Percentiles rank a stretch among this genome's conserved stretches.
These are phyloP conservation scores for Drosophila pectinifera DNA, from an alignment of 1,140 invertebrate species.

Conservation along the genomic window DNA sequence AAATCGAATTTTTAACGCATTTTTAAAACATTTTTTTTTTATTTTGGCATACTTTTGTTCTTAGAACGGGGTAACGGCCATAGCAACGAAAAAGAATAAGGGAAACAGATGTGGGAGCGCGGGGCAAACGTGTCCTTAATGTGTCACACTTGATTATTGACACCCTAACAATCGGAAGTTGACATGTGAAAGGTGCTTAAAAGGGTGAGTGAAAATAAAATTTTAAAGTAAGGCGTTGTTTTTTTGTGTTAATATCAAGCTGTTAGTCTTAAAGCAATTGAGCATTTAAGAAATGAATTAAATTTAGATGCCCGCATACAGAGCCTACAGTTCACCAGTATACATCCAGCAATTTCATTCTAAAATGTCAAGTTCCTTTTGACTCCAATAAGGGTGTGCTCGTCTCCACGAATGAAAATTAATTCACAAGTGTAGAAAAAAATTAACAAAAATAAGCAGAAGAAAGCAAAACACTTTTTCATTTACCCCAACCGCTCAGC, in stretches of 20 bases:
- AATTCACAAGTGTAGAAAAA: conserved; percentile 68
- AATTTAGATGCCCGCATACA: background rate
- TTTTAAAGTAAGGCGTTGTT: conserved; percentile 19
- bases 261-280: background rate
- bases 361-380: conserved; percentile 9
- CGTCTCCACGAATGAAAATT: conserved; percentile 63
- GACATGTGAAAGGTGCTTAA: conserved; percentile 45
- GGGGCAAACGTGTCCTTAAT: conserved; percentile 58
- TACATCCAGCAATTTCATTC: conserved; percentile 11
- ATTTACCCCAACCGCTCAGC: conserved; percentile 48
- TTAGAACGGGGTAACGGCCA: conserved; percentile 42
- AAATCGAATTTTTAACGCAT: conserved; percentile 41
- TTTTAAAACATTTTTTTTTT: conserved; percentile 30
- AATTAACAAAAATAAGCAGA: conserved; percentile 73
- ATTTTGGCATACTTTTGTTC: conserved; percentile 42
- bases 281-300: background rate
- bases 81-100: conserved; percentile 12
- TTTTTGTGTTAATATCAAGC: background rate
- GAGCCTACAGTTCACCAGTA: conserved; percentile 1
- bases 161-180: conserved; percentile 45
- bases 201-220: conserved; percentile 11
- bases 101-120: conserved; percentile 35
- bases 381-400: background rate
- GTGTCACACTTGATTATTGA: conserved; percentile 77
- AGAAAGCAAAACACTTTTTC: conserved; percentile 76